Percentiles rank a stretch among this genome's conserved stretches.
Evolutionary conservation across 2,797 vertebrate genomes (phyloP).

Genomic region (Propithecus perrieri): DNA sequence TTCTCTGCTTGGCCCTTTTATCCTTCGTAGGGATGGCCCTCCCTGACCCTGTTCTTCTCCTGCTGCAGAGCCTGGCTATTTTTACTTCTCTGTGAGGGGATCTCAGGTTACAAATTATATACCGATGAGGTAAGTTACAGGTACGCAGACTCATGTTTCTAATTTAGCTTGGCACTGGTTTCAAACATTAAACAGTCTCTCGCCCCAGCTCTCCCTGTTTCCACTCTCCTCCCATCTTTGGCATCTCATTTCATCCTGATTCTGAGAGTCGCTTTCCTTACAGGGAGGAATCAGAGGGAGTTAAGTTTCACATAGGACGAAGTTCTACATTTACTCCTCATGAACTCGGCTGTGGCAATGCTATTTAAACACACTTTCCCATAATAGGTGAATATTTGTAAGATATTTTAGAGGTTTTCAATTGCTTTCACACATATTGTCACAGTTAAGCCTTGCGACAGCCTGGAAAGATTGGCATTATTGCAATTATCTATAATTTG

Average conservation of each 20-base stretch:
- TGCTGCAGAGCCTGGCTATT: conserved; percentile 60
- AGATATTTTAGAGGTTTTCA: neutral
- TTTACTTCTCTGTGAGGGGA: conserved; percentile 63
- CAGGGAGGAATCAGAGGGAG: neutral
- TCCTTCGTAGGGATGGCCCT: neutral
- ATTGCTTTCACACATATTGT: neutral
- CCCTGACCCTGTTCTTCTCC: neutral
- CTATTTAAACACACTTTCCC: neutral
- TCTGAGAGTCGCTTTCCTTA: conserved; percentile 11
- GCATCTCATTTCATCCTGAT: conserved; percentile 19
- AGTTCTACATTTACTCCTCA: neutral
- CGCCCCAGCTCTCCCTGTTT: conserved; percentile 7
- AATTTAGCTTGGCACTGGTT: conserved; percentile 72
- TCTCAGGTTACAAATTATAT: conserved; percentile 75
- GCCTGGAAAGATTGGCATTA: neutral
- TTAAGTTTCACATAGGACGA: neutral
- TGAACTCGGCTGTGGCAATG: neutral
- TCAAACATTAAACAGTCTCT: conserved; percentile 59
- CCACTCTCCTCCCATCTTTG: conserved; percentile 35
- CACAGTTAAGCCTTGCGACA: neutral
- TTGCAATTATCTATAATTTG: conserved; percentile 35
- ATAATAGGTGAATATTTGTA: neutral
- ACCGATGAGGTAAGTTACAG: conserved; percentile 75
- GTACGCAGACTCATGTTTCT: conserved; percentile 73
- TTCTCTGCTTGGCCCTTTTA: neutral